Conservation (phyloP, 2,113 vertebrate species). For the Siphamia tubifer region DNA sequence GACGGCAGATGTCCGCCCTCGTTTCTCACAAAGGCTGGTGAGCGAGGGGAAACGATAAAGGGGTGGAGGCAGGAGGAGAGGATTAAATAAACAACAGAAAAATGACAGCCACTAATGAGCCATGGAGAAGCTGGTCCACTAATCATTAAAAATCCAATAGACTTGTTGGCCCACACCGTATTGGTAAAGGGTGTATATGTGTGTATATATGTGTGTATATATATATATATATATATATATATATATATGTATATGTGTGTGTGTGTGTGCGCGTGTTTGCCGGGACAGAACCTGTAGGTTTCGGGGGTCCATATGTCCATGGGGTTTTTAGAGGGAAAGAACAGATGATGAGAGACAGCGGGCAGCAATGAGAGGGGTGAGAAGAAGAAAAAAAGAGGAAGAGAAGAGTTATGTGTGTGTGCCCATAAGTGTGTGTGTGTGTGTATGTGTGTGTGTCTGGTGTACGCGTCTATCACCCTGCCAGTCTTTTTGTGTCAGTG, state of each 20-base stretch:
- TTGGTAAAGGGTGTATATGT: conserved; percentile 4
- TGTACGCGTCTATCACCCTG: conserved; percentile 39
- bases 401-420: not conserved
- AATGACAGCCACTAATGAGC: conserved; percentile 69
- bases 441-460: conserved; percentile 11
- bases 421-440: not conserved
- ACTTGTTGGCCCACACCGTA: conserved; percentile 60
- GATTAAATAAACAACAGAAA: conserved; percentile 71
- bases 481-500: conserved; percentile 41
- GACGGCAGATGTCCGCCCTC: conserved; percentile 80
- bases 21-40: conserved; percentile 65
- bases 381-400: conserved; percentile 4
- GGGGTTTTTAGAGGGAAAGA: conserved; percentile 64
- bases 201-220: conserved; percentile 11
- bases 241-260: conserved; percentile 7
- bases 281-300: conserved; percentile 52
- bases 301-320: conserved; percentile 74
- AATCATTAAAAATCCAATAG: conserved; percentile 73
- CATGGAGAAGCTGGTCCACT: conserved; percentile 63
- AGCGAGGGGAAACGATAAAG: conserved; percentile 55
- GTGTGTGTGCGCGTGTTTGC: conserved; percentile 20
- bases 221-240: not conserved
- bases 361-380: conserved; percentile 41
- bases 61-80: conserved; percentile 61
- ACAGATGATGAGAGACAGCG: conserved; percentile 73